Percentiles rank a stretch among this genome's conserved stretches.
Conservation (phyloP, 64 coral and sea anemone species). For the Montipora foliosa region DNA sequence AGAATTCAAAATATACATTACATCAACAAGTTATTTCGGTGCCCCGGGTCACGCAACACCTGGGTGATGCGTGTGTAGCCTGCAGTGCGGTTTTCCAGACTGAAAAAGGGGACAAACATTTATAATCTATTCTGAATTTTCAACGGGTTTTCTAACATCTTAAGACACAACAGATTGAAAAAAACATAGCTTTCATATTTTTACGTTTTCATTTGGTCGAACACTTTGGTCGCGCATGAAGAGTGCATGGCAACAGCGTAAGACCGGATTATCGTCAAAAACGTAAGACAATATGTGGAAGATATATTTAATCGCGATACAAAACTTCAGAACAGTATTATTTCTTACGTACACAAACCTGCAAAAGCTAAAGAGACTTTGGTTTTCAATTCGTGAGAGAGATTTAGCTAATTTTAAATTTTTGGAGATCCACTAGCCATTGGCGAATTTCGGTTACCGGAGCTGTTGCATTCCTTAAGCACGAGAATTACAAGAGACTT, state of each 20-base stretch:
- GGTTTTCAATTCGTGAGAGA: too few relatives aligned
- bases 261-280: too few relatives aligned
- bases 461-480: background rate
- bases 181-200: too few relatives aligned
- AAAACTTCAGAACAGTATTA: too few relatives aligned
- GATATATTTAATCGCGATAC: too few relatives aligned
- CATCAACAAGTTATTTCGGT: slow-evolving; percentile 55
- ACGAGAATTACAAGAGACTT: background rate
- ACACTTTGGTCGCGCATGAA: background rate
- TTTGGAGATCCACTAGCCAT: too few relatives aligned
- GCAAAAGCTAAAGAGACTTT: background rate
- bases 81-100: background rate
- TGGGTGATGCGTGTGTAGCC: background rate
- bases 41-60: slow-evolving; percentile 21
- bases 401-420: too few relatives aligned
- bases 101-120: background rate
- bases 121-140: background rate
- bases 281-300: too few relatives aligned
- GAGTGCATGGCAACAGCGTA: background rate
- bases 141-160: too few relatives aligned
- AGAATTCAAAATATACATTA: slow-evolving; percentile 34
- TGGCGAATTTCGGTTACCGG: too few relatives aligned
- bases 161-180: too few relatives aligned
- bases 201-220: too few relatives aligned
- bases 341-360: background rate